Evolutionary conservation across 2,113 vertebrate species (phyloP).

Genomic region (Lampris megalopsis): DNA sequence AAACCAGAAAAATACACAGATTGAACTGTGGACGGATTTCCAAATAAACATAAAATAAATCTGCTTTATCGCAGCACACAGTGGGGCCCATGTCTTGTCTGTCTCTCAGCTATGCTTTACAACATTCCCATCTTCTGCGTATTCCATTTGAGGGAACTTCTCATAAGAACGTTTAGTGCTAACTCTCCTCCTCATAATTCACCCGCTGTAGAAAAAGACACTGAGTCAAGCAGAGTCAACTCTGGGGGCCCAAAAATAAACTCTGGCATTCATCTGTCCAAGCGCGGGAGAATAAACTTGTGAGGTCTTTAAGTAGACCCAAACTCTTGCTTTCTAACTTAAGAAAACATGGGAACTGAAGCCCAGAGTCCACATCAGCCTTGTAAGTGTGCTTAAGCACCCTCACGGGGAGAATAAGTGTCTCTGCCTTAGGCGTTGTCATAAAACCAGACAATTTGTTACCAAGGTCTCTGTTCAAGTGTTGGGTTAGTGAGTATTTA

Average conservation of each 20-base stretch:
- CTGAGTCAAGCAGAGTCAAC: slow-evolving; percentile 56
- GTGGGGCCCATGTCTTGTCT: background rate
- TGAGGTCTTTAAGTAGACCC: background rate
- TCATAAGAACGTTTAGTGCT: background rate
- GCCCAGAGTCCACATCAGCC: background rate
- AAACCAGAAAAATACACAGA: background rate
- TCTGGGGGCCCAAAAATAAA: slow-evolving; percentile 61
- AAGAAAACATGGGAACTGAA: background rate
- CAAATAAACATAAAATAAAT: background rate
- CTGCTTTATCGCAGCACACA: background rate
- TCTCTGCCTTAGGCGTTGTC: background rate
- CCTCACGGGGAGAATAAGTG: background rate
- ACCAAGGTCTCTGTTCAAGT: background rate
- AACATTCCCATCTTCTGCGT: background rate
- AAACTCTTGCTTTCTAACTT: slow-evolving; percentile 12
- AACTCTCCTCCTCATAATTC: slow-evolving; percentile 36
- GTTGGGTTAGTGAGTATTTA: background rate
- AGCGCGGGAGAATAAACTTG: slow-evolving; percentile 21
- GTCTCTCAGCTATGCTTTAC: background rate
- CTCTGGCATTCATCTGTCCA: slow-evolving; percentile 54
- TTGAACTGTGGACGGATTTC: slow-evolving; percentile 19
- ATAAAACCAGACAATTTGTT: slow-evolving; percentile 25
- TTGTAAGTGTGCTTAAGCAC: background rate
- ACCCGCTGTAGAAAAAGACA: slow-evolving; percentile 41
- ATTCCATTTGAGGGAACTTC: slow-evolving; percentile 16